Base-by-base conservation (phyloP, 2,797 vertebrate genomes). In the Columba guinea region DNA sequence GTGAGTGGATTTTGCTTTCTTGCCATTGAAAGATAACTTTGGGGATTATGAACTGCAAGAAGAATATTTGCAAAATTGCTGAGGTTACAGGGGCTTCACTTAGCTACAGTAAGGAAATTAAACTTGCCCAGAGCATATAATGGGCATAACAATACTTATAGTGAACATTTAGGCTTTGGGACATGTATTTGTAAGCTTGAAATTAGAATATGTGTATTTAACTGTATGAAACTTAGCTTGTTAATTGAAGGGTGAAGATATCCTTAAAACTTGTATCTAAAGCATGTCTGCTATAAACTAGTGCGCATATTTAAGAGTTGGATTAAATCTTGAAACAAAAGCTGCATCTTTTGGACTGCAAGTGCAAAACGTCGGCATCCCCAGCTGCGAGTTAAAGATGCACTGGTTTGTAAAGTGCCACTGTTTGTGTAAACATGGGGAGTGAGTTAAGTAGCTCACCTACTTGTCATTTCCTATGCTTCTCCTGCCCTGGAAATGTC, bases 401-500 rank as follows among this genome's bases (percentile, higher is more conserved):
- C 48, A 26, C 37, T 52, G 67, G 32, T 74, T 37, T 89, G 46
- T 87, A 56, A 92, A 60, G 77, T 84, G 46, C 13, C 18, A 3
- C 48, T 46, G n/a, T 69, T 81, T 46, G 48, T 63, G 8, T 55
- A 24, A 74, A 35, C 48, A 17, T 7, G 67, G 55, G 37, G 41
- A 82, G 30, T 39, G 68, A 91, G 30, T 74, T 92, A 87, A 77
- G 46, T 28, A 77, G 75, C 53, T 95, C 80, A 79, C 52, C 44
- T 86, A 2, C 69, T 81, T 85, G 71, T 79, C 64, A 51, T 24
- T 44, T 35, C 48, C 9, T 48, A 9, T 84, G 70, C 67, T 75
- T 56, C 44, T 81, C 17, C 49, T 92, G 93, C 82, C 92, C 79
- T 90, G 58, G 82, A 95, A 91, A 80, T n/a, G 84, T 87, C 93